A percentile compares a stretch with the other conserved stretches of the same genome.
phyloP scores from a whole-genome alignment of 2,888 invertebrate species.

The Lasiommata megera region DNA sequence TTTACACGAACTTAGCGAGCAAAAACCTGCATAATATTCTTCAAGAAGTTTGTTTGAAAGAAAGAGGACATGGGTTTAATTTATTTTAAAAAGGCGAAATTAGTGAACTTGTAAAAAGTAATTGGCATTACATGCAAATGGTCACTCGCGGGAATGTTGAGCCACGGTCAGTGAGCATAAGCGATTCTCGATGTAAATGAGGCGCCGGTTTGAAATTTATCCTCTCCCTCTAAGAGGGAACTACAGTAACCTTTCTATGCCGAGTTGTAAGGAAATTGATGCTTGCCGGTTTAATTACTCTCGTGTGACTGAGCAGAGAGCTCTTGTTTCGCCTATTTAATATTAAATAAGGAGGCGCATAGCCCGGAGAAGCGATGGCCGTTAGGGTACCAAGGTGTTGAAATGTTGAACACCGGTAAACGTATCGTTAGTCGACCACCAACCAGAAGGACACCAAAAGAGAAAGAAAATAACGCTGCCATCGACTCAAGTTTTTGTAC shows the following conservation, averaged over 20 bases:
- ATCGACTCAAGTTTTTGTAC: too few relatives aligned
- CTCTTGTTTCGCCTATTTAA: neutral
- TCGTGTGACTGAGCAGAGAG: neutral
- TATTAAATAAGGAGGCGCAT: too few relatives aligned
- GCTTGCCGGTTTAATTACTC: conserved; percentile 13
- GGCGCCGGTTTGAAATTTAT: conserved; percentile 53
- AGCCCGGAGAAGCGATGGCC: too few relatives aligned
- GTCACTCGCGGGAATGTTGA: conserved; percentile 46
- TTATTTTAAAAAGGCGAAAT: conserved; percentile 43
- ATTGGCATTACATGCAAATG: conserved; percentile 72
- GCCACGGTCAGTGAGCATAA: conserved; percentile 53
- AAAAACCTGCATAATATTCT: conserved; percentile 4
- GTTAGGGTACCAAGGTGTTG: too few relatives aligned
- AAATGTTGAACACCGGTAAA: too few relatives aligned
- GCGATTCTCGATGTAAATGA: conserved; percentile 70
- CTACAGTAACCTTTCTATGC: neutral
- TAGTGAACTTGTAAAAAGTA: conserved; percentile 68
- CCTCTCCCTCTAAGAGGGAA: conserved; percentile 31
- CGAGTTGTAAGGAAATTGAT: conserved; percentile 20
- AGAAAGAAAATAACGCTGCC: too few relatives aligned
- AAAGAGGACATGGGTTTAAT: conserved; percentile 24
- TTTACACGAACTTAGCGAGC: conserved; percentile 4
- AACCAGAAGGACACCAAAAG: too few relatives aligned
- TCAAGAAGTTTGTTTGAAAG: conserved; percentile 1
- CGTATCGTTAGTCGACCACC: too few relatives aligned